Percentiles rank a stretch among this genome's conserved stretches.
Evolutionary conservation across 2,797 vertebrate species (phyloP).

Genomic region (Delichon dasypus): DNA sequence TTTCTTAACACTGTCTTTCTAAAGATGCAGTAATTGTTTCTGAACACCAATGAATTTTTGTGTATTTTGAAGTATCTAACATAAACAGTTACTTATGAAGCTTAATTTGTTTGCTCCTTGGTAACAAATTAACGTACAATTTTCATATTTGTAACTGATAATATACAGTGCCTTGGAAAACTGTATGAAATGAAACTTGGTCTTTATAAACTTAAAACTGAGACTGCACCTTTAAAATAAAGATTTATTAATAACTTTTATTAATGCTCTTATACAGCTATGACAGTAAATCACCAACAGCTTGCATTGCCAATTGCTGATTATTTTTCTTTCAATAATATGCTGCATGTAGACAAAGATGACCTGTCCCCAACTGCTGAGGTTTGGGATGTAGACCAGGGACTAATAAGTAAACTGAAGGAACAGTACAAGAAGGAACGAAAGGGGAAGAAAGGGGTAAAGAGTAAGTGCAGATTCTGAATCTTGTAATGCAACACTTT

Average conservation of each 20-base stretch:
- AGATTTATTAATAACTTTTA: constrained; percentile 69
- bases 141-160: constrained; percentile 49
- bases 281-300: constrained; percentile 73
- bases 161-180: constrained; percentile 56
- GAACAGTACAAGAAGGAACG: constrained; percentile 87
- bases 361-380: constrained; percentile 85
- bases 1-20: constrained; percentile 74
- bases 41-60: constrained; percentile 14
- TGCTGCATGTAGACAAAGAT: constrained; percentile 88
- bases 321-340: constrained; percentile 83
- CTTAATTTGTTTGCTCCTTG: constrained; percentile 57
- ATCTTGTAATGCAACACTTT: constrained; percentile 69
- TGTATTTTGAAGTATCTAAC: constrained; percentile 44
- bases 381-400: constrained; percentile 87
- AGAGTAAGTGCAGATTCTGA: constrained; percentile 85
- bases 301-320: constrained; percentile 81
- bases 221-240: constrained; percentile 79
- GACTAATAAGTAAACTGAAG: constrained; percentile 86
- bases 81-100: constrained; percentile 11
- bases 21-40: constrained; percentile 77
- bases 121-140: constrained; percentile 50
- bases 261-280: constrained; percentile 70
- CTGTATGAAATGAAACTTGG: constrained; percentile 27
- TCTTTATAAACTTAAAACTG: constrained; percentile 61
- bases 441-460: constrained; percentile 86